Conservation (phyloP, 1,140 invertebrate genomes). For the Metaphire vulgaris region DNA sequence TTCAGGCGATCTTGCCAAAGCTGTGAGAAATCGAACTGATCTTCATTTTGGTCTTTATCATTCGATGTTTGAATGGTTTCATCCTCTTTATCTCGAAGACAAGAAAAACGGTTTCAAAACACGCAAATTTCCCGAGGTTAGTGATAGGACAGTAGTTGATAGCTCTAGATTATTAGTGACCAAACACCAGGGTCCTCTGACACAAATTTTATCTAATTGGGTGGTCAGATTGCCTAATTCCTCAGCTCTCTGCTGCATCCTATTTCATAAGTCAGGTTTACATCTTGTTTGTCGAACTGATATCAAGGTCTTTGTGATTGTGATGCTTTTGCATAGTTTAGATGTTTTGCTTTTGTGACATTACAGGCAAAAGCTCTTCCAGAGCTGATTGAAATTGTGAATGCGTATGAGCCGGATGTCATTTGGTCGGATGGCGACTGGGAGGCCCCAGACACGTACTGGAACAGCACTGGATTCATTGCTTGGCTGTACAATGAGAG, state of each 20-base stretch:
- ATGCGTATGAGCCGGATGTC: conserved; percentile 76
- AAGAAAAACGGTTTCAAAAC: conserved; percentile 61
- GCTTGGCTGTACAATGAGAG: conserved; percentile 93
- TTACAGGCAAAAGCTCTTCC: conserved; percentile 45
- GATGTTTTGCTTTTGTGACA: no score
- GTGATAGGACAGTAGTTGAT: no score
- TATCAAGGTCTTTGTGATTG: no score
- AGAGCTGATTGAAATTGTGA: conserved; percentile 58
- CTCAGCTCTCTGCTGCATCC: no score
- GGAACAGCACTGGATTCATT: conserved; percentile 58
- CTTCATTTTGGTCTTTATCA: conserved; percentile 78
- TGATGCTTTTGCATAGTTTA: no score
- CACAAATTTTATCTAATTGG: no score
- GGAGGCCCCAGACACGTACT: conserved; percentile 61
- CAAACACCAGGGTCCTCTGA: no score
- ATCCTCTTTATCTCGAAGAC: conserved; percentile 71
- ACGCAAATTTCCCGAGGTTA: conserved; percentile 53
- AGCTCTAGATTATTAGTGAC: no score
- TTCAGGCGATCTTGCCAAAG: conserved; percentile 55
- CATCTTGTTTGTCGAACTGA: no score
- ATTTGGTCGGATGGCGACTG: conserved; percentile 84
- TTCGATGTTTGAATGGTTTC: conserved; percentile 81
- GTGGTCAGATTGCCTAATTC: no score
- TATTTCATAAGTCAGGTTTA: no score
- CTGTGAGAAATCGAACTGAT: conserved; percentile 59